Base-by-base conservation (phyloP, 2,797 vertebrate species). In the Allobates femoralis region DNA sequence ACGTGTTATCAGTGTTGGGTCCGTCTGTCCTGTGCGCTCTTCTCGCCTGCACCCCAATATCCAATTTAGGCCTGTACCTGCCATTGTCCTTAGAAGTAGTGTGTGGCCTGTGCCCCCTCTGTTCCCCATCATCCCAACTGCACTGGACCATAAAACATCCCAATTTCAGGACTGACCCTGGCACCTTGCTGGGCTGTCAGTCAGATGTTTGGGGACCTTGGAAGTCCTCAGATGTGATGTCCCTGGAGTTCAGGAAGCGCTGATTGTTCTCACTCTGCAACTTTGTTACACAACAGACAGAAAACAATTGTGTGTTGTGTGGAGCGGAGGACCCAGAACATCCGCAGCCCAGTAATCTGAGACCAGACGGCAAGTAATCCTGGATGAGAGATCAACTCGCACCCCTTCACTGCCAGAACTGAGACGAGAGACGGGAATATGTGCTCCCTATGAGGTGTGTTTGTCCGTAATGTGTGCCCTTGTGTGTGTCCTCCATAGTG, bases 341-440 rank as follows among this genome's bases (percentile, higher is more conserved):
- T 64, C 60, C 79, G 15, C 11, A 21, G 5, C 18, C 3, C 41
- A 5, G 26, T 81, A 81, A 81, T 81, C 79, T 67, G 60, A 67
- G 64, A 41, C 62, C 41, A 51, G 79, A 64, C 41, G 26, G 79
- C 26, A 26, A 21, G 30, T 81, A 81, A 81, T 80, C 78, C 60
- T 28, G 34, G 26, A 64, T 30, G 76, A 78, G 76, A 26, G 78
- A 80, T 81, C 60, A 50, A 46, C 78, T 79, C 0, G 12, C 62
- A 81, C 79, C 79, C 79, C 60, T 81, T 67, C 79, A 66, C 26
- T 78, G 76, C 76, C 76, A 18, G 55, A 32, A 7, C 75, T 28
- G 64, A 32, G 64, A 1, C 62, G 18, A 37, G 66, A 71, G 66
- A 53, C 51, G 14, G 14, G 51, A 53, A 16, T 34, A 16, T 32